Evolutionary conservation across 2,888 invertebrate species (phyloP).

Genomic region (Alloscopus bannaensis): DNA sequence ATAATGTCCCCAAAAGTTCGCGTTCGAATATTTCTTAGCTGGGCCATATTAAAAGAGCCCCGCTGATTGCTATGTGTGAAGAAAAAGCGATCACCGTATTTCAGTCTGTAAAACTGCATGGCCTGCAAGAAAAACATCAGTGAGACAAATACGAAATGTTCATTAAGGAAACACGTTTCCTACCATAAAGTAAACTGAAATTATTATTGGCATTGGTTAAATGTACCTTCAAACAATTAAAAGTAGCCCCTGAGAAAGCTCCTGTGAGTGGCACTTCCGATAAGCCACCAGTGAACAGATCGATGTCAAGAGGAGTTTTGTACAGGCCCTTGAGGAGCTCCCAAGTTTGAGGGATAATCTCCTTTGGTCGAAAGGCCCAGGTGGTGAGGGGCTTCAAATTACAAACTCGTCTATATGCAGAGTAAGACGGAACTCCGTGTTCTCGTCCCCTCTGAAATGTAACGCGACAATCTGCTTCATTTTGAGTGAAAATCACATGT

Average conservation of each 20-base stretch:
- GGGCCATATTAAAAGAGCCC: conserved; percentile 57
- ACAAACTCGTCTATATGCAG: conserved; percentile 64
- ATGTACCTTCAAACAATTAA: conserved; percentile 85
- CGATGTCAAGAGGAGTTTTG: conserved; percentile 80
- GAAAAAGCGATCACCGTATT: conserved; percentile 70
- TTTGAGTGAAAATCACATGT: background rate
- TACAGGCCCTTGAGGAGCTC: conserved; percentile 59
- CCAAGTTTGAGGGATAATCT: conserved; percentile 67
- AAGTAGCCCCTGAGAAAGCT: conserved; percentile 90
- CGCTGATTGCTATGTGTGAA: conserved; percentile 68
- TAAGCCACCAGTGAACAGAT: conserved; percentile 88
- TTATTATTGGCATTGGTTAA: background rate
- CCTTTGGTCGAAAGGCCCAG: conserved; percentile 63
- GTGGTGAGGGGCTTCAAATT: conserved; percentile 48
- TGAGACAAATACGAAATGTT: no score
- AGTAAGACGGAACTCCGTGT: conserved; percentile 66
- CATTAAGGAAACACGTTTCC: background rate
- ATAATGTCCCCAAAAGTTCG: conserved; percentile 69
- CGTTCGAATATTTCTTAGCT: conserved; percentile 59
- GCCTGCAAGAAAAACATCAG: no score
- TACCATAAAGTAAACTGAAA: no score
- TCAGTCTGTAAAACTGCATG: conserved; percentile 67
- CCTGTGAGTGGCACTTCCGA: conserved; percentile 87
- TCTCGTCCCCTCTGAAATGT: conserved; percentile 65
- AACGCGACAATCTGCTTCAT: conserved; percentile 15